Evolutionary conservation across 92 coral and sea anemone genomes (phyloP).

Genomic region (Zoanthus sansibaricus): DNA sequence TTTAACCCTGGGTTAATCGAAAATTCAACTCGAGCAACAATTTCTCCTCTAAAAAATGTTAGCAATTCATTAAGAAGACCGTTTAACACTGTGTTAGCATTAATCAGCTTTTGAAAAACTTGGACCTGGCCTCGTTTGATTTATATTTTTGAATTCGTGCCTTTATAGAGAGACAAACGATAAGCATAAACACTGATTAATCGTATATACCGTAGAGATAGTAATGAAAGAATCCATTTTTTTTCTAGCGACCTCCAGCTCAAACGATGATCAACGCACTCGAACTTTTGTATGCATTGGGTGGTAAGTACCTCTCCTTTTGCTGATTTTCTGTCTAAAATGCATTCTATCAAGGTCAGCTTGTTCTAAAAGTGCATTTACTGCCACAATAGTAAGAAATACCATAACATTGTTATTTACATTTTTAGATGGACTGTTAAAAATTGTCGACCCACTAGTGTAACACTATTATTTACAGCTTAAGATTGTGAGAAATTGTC

Average conservation of each 20-base stretch:
- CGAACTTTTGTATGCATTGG: slow-evolving; percentile 92
- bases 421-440: slow-evolving; percentile 39
- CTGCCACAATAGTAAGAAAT: neutral
- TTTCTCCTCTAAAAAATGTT: no score
- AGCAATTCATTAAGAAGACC: no score
- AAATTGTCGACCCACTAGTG: neutral
- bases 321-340: neutral
- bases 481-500: no score
- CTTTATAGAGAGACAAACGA: no score
- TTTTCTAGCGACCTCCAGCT: slow-evolving; percentile 91
- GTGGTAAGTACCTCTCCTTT: slow-evolving; percentile 56
- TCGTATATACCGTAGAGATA: no score
- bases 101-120: no score
- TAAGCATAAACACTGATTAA: no score
- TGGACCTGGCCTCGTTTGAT: no score
- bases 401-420: neutral
- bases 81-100: no score
- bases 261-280: slow-evolving; percentile 93
- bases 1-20: no score
- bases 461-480: slow-evolving; percentile 48
- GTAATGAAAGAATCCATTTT: neutral
- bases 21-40: no score
- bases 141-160: no score
- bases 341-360: neutral
- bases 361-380: neutral